Evolutionary conservation across 1,140 invertebrate species (phyloP).

Genomic region (Phthorimaea operculella): DNA sequence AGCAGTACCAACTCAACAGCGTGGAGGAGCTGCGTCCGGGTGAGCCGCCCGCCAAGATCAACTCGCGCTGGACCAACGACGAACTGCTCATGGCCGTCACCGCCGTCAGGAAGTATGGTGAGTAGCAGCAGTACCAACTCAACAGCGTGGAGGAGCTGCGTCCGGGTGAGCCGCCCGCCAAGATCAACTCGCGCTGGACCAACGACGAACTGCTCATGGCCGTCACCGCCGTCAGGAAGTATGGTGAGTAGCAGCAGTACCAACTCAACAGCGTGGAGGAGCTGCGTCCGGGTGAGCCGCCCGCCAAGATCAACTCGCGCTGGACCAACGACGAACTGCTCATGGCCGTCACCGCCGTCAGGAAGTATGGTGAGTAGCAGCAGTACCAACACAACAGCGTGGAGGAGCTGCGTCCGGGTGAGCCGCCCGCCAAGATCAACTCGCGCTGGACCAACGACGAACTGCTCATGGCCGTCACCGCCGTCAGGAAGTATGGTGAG

Average conservation of each 20-base stretch:
- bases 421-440: constrained; percentile 80
- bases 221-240: constrained; percentile 92
- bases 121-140: too few relatives aligned
- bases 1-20: too few relatives aligned
- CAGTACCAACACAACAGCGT: too few relatives aligned
- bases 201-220: constrained; percentile 92
- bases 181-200: constrained; percentile 91
- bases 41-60: constrained; percentile 78
- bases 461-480: constrained; percentile 89
- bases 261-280: constrained; percentile 82
- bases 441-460: constrained; percentile 95
- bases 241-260: too few relatives aligned
- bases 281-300: constrained; percentile 74
- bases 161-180: constrained; percentile 74
- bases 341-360: constrained; percentile 90
- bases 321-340: constrained; percentile 95
- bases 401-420: constrained; percentile 77
- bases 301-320: constrained; percentile 82
- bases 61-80: constrained; percentile 92
- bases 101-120: constrained; percentile 92
- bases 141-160: constrained; percentile 80
- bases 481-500: constrained; percentile 92
- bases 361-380: too few relatives aligned
- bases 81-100: constrained; percentile 92
- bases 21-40: constrained; percentile 80